Conservation (phyloP, 2,113 vertebrate species). For the Corythornis madagascariensis region DNA sequence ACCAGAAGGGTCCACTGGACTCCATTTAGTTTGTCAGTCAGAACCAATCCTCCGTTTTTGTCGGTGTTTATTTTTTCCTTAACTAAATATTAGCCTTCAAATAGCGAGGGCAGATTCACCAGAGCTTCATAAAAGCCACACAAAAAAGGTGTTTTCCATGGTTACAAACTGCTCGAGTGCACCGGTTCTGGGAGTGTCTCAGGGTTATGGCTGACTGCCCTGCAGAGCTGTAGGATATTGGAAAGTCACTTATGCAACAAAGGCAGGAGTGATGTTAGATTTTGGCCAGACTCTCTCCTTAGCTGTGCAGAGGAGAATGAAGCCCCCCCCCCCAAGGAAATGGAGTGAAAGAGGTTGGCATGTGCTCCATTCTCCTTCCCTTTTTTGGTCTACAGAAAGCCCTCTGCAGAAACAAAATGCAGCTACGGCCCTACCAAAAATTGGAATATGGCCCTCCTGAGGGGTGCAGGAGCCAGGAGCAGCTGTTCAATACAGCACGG, state of each 20-base stretch:
- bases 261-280: conserved; percentile 36
- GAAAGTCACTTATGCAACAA: conserved; percentile 54
- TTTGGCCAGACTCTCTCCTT: conserved; percentile 53
- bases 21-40: conserved; percentile 1
- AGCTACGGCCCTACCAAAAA: conserved; percentile 46
- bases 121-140: conserved; percentile 34
- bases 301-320: not conserved
- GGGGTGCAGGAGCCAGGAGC: conserved; percentile 63
- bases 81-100: conserved; percentile 53
- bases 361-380: conserved; percentile 49
- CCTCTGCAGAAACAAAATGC: conserved; percentile 46
- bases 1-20: conserved; percentile 9
- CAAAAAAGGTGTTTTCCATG: conserved; percentile 58
- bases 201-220: conserved; percentile 40
- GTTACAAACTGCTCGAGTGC: conserved; percentile 38
- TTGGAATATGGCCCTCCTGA: conserved; percentile 60
- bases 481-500: conserved; percentile 58
- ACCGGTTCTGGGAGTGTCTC: conserved; percentile 25
- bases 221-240: conserved; percentile 28
- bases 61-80: conserved; percentile 22
- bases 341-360: conserved; percentile 46
- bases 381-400: conserved; percentile 64
- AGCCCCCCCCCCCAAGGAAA: not conserved
- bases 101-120: conserved; percentile 39
- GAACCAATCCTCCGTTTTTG: not conserved